Base-by-base conservation (phyloP, 2,797 vertebrate genomes). In the Pitangus sulphuratus region DNA sequence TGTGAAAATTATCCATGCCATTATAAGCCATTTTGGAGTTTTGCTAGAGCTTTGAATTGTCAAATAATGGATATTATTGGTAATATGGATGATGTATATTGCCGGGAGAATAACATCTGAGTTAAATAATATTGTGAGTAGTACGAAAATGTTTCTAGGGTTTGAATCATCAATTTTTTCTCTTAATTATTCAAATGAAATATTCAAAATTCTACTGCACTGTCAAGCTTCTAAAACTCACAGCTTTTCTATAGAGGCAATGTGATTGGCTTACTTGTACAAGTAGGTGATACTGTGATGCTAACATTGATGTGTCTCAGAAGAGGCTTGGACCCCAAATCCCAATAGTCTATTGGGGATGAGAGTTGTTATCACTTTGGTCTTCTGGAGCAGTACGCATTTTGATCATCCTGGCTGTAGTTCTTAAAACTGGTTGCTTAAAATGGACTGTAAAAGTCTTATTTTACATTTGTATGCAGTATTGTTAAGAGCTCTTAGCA, bases 1-100 rank as follows among this genome's bases (percentile, higher is more conserved):
- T 87, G 33, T 91, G 72, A 44, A 95, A 88, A 91, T 96, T 78
- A 71, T 84, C 87, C 51, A 31, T 87, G 82, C 50, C 56, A 10
- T 92, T 94, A 60, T 60, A 87, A 85, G 69, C 15, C 31, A 19
- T 60, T 94, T 78, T 2, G 11, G 60, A 85, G 56, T 35, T 53
- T 65, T 76, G 54, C 24, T 86, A 22, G 14, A 66, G 12, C 37
- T 90, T 76, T 42, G 65, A 61, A 45, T 81, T 80, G 20, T 65
- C 37, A 40, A 61, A 64, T 33, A 87, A 62, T 69, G 44, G 37
- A 21, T 19, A 4, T 22, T 76, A 20, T 60, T 68, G 15, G 35
- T 54, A 61, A 57, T 57, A 62, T 11, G 28, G 20, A 45, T 54
- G 31, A 84, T 58, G 12, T 22, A 25, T 56, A 40, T 45, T 70